Percentiles rank a stretch among this genome's conserved stretches.
These are phyloP conservation scores for Malurus leucopterus DNA, from an alignment of 2,797 vertebrate genomes.

Conservation along the genomic window DNA sequence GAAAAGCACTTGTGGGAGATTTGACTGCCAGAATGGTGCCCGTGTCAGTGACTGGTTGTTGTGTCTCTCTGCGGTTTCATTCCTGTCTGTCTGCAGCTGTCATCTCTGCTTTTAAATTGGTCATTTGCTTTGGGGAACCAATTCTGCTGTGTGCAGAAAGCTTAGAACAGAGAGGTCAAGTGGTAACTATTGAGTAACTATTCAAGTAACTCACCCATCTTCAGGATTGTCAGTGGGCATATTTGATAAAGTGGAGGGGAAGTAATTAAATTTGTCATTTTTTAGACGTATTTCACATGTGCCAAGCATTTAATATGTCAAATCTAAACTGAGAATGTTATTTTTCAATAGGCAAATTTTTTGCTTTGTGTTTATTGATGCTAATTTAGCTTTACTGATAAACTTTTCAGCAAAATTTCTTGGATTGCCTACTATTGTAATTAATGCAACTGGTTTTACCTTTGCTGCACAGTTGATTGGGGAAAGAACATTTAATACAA, in stretches of 20 bases:
- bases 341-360: not conserved
- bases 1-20: not conserved
- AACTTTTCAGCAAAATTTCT: not conserved
- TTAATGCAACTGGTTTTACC: not conserved
- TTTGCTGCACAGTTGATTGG: not conserved
- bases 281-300: not conserved
- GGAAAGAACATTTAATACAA: not conserved
- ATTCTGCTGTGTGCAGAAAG: not conserved
- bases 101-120: not conserved
- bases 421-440: not conserved
- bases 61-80: not conserved
- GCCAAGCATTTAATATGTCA: not conserved
- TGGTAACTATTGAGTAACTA: not conserved
- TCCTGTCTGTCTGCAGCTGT: not conserved
- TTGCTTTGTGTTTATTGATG: not conserved
- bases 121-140: not conserved
- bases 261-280: not conserved
- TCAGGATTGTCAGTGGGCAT: not conserved
- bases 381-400: not conserved
- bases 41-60: not conserved
- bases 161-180: not conserved
- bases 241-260: not conserved
- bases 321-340: not conserved
- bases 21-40: not conserved
- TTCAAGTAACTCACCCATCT: not conserved